Percentiles rank a stretch among this genome's conserved stretches.
Evolutionary conservation across 2,797 vertebrate species (phyloP).

Genomic region (Sebastes vulpes): DNA sequence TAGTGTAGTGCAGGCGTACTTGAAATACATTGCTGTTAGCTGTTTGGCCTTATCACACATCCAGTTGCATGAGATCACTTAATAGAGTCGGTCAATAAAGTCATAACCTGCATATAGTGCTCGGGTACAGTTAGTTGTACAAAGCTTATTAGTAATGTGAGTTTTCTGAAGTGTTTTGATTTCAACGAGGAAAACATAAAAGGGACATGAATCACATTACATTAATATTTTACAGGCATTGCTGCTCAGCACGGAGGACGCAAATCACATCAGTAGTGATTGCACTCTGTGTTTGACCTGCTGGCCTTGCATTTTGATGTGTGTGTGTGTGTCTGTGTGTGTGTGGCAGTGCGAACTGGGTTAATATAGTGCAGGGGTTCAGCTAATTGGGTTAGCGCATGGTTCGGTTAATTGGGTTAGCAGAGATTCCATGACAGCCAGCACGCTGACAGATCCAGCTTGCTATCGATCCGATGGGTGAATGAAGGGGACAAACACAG

Average conservation of each 20-base stretch:
- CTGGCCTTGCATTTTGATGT: slow-evolving; percentile 29
- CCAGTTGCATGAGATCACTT: not conserved
- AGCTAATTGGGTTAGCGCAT: slow-evolving; percentile 61
- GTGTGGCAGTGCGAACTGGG: slow-evolving; percentile 18
- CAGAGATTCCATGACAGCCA: slow-evolving; percentile 60
- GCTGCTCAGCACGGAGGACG: slow-evolving; percentile 1
- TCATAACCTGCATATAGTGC: not conserved
- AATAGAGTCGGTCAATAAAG: not conserved
- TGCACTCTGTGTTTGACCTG: slow-evolving; percentile 36
- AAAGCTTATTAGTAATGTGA: not conserved
- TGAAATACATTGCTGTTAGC: not conserved
- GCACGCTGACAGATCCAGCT: slow-evolving; percentile 51
- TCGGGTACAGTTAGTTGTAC: not conserved
- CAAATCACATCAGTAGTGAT: slow-evolving; percentile 22
- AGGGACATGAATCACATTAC: not conserved
- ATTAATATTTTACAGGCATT: slow-evolving; percentile 24
- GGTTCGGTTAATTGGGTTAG: slow-evolving; percentile 69
- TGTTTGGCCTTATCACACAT: not conserved
- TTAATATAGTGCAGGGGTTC: slow-evolving; percentile 49
- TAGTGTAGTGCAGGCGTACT: not conserved
- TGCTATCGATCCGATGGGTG: slow-evolving; percentile 62
- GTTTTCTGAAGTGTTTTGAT: not conserved
- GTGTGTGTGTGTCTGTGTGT: not conserved
- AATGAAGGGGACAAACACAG: slow-evolving; percentile 60
- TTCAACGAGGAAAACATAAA: not conserved